phyloP scores from a whole-genome alignment of 2,113 vertebrate genomes.

The Ciconia boyciana region DNA sequence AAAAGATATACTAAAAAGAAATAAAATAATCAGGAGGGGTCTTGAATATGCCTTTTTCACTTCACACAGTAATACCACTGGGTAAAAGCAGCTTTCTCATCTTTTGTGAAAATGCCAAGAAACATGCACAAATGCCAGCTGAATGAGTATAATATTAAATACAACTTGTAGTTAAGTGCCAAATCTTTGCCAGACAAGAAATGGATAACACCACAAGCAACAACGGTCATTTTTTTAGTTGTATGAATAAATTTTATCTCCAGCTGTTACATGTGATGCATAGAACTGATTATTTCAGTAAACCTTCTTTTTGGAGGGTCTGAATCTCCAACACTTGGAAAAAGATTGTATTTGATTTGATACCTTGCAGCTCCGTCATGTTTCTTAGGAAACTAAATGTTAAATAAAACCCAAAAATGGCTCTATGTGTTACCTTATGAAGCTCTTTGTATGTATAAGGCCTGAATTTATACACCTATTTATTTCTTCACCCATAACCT shows the following conservation, averaged over 20 bases:
- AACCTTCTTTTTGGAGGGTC: not conserved
- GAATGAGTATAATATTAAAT: not conserved
- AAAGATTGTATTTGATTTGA: not conserved
- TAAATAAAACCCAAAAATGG: not conserved
- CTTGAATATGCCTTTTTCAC: not conserved
- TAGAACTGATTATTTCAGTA: not conserved
- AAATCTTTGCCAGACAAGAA: not conserved
- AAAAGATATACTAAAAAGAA: not conserved
- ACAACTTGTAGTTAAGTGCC: not conserved
- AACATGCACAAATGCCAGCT: not conserved
- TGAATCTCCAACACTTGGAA: not conserved
- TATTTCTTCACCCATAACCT: not conserved
- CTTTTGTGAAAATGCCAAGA: not conserved
- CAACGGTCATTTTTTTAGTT: not conserved
- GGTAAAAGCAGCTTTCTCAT: not conserved
- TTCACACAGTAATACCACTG: not conserved
- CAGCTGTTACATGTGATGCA: not conserved
- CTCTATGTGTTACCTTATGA: not conserved
- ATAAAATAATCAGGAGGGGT: not conserved
- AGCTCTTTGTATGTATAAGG: not conserved
- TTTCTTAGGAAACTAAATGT: not conserved
- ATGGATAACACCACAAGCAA: not conserved
- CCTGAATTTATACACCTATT: not conserved
- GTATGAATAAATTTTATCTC: not conserved
- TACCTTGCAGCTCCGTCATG: not conserved